Base-by-base conservation (phyloP, 1,140 invertebrate species). In the Andrena cerasifolii region DNA sequence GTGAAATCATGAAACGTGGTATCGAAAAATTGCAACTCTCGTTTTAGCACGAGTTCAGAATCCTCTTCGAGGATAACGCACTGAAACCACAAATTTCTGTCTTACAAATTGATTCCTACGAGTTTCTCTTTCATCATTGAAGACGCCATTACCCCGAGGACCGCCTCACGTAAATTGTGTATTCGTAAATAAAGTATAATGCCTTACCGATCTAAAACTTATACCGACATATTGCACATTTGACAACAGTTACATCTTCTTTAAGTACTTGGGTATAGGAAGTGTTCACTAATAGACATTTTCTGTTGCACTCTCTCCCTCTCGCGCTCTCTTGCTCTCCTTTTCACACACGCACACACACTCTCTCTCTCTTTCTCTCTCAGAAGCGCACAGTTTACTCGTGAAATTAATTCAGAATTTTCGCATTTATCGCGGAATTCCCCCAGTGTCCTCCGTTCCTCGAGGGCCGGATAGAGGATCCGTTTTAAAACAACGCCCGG, bases 211-310 rank as follows among this genome's bases (percentile, higher is more conserved):
- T 56, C 84, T 90, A 90, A 78, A 91, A 90, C 88, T 92, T 91
- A 91, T 88, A 88, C 86, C 89, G 82, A 91, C 92, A 92, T 93
- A 93, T 93, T 93, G 92, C 91, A 93, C 92, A 92, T 93, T 92
- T 90, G 91, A 93, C 90, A 93, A 92, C 91, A 92, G 87, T 92
- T 91, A 91, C 87, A 87, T 91, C 84, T 90, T 87, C 72, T 70
- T 89, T 90, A 91, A 92, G 90, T 91, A 92, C 90, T 90, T 87
- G 86, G 85, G 86, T 91, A 92, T 89, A 91, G 89, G 89, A 91
- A 90, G 86, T 88, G 79, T 84, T 88, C 66, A 81, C 87, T 89
- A 86, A 85, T 84, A 88, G 86, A 84, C 82, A 78, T 86, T 81
- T 79, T 77, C 63, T 51, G 1, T 68, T 24, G 21, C 63, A 40